phyloP scores from a whole-genome alignment of 2,797 vertebrate genomes.

The Caiman crocodilus region DNA sequence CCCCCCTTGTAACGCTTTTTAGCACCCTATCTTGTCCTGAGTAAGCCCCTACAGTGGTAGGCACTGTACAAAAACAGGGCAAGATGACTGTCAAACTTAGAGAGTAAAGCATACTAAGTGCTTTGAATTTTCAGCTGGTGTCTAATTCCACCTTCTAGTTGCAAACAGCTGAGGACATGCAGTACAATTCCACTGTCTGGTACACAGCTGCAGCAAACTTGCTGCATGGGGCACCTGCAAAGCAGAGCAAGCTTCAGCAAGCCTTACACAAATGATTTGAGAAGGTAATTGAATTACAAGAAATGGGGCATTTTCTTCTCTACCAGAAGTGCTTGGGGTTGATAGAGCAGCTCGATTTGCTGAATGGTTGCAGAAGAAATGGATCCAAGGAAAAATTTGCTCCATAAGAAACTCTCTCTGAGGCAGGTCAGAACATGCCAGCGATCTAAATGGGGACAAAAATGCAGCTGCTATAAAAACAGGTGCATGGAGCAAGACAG shows the following conservation, averaged over 20 bases:
- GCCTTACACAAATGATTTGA: neutral
- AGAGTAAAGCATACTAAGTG: too few relatives aligned
- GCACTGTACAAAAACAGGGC: neutral
- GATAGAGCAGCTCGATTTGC: conserved; percentile 3
- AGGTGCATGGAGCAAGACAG: neutral
- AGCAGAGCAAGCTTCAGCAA: neutral
- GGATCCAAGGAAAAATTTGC: neutral
- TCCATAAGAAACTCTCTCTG: neutral
- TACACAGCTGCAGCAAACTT: neutral
- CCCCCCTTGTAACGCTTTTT: neutral
- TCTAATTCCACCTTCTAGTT: neutral
- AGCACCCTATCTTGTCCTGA: too few relatives aligned
- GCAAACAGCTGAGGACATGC: neutral
- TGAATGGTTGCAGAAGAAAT: conserved; percentile 1
- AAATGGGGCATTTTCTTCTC: neutral
- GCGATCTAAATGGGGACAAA: neutral
- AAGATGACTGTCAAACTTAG: too few relatives aligned
- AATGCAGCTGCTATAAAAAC: neutral
- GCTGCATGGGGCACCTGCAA: neutral
- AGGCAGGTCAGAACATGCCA: conserved; percentile 16
- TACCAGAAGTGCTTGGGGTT: neutral
- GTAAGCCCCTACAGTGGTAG: neutral
- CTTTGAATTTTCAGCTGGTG: neutral
- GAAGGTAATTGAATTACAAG: neutral
- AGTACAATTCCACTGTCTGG: neutral